Conservation (phyloP, 1,140 invertebrate genomes). For the Bombus pascuorum region DNA sequence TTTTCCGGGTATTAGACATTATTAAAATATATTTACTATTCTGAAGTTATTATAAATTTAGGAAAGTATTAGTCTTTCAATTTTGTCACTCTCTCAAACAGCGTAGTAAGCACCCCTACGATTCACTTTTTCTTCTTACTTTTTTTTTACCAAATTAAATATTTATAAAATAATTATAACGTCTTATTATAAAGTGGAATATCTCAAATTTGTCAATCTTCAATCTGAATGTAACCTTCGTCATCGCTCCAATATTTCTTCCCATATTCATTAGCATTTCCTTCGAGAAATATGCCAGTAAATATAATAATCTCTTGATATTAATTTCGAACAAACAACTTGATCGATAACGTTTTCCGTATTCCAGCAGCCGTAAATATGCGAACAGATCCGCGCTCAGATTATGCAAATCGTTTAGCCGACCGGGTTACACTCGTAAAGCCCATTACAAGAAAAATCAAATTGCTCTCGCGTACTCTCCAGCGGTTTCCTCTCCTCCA, state of each 20-base stretch:
- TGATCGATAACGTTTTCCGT: not conserved
- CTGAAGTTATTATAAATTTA: not conserved
- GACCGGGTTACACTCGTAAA: conserved; percentile 40
- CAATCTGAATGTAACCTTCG: too few species aligned
- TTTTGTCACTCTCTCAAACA: rapidly evolving
- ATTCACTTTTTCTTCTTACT: too few species aligned
- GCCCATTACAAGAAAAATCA: conserved; percentile 51
- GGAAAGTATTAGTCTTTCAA: not conserved
- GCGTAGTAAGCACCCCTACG: too few species aligned
- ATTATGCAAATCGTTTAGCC: conserved; percentile 49
- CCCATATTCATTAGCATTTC: not conserved
- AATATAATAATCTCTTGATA: not conserved
- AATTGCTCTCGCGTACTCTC: conserved; percentile 46
- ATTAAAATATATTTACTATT: too few species aligned
- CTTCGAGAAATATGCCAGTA: not conserved
- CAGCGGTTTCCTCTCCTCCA: not conserved
- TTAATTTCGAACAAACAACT: not conserved
- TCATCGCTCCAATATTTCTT: not conserved
- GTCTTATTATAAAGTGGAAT: too few species aligned
- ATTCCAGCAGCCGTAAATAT: not conserved
- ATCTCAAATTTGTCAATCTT: too few species aligned
- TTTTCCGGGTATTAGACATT: not conserved
- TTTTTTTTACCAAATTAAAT: too few species aligned
- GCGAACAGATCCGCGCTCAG: conserved; percentile 1
- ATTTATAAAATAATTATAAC: too few species aligned